Evolutionary conservation across 2,888 invertebrate species (phyloP).

Genomic region (Alsophila aescularia): DNA sequence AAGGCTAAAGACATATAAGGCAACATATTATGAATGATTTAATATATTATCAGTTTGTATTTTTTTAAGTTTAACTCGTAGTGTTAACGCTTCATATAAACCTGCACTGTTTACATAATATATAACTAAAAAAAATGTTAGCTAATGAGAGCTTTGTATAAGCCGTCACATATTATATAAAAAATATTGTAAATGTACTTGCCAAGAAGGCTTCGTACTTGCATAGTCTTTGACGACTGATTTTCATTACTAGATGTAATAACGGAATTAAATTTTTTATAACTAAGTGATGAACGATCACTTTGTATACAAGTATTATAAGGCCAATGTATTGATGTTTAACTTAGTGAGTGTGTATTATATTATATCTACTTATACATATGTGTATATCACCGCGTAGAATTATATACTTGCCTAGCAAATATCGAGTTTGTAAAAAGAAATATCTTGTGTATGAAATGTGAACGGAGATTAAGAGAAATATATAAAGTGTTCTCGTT

Average conservation of each 20-base stretch:
- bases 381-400: slow-evolving; percentile 34
- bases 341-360: slow-evolving; percentile 57
- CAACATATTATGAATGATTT: background rate
- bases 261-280: slow-evolving; percentile 37
- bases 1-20: background rate
- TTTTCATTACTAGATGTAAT: slow-evolving; percentile 71
- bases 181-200: background rate
- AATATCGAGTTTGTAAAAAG: slow-evolving; percentile 23
- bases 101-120: slow-evolving; percentile 11
- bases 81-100: background rate
- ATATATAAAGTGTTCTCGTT: background rate
- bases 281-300: slow-evolving; percentile 28
- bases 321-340: slow-evolving; percentile 57
- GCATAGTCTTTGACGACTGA: slow-evolving; percentile 77
- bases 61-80: background rate
- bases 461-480: background rate
- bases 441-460: slow-evolving; percentile 15
- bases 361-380: slow-evolving; percentile 53
- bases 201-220: too few species aligned
- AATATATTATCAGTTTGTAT: background rate
- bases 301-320: slow-evolving; percentile 66
- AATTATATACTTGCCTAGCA: slow-evolving; percentile 17
- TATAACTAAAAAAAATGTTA: slow-evolving; percentile 26
- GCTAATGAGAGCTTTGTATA: slow-evolving; percentile 61
- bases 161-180: slow-evolving; percentile 54